Conservation (phyloP, 1,140 invertebrate genomes). For the Drosophila rufa region DNA sequence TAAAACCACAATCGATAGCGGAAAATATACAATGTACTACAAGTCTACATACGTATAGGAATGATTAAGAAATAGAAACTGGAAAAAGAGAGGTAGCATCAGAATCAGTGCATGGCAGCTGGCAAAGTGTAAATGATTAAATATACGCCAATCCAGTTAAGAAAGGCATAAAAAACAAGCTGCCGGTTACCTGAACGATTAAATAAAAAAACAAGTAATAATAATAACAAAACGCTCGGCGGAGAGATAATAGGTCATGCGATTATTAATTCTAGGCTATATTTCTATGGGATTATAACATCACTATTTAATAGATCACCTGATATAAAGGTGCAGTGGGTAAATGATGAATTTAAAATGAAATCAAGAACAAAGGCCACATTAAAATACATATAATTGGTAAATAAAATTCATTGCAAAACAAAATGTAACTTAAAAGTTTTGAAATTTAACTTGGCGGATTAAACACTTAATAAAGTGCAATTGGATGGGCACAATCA, state of each 20-base stretch:
- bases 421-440: background rate
- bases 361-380: background rate
- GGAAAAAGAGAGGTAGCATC: constrained; percentile 9
- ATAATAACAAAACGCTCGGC: constrained; percentile 19
- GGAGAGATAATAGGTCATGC: constrained; percentile 21
- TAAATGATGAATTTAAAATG: background rate
- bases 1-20: constrained; percentile 22
- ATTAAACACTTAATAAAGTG: constrained; percentile 21
- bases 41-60: background rate
- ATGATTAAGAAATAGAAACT: background rate
- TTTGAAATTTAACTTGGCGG: constrained; percentile 2
- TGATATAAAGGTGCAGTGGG: background rate
- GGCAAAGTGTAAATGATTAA: constrained; percentile 71
- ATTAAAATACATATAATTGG: background rate
- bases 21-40: constrained; percentile 1
- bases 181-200: constrained; percentile 13
- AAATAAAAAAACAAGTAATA: constrained; percentile 15
- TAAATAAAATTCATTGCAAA: background rate
- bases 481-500: constrained; percentile 21
- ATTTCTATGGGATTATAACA: constrained; percentile 14
- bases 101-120: constrained; percentile 73
- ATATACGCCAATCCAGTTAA: constrained; percentile 52
- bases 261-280: background rate
- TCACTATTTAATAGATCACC: constrained; percentile 12
- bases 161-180: constrained; percentile 41